Evolutionary conservation across 2,797 vertebrate genomes (phyloP), one percentile per base, ranked within the genome.

Genomic region (Protosalanx chinensis): DNA sequence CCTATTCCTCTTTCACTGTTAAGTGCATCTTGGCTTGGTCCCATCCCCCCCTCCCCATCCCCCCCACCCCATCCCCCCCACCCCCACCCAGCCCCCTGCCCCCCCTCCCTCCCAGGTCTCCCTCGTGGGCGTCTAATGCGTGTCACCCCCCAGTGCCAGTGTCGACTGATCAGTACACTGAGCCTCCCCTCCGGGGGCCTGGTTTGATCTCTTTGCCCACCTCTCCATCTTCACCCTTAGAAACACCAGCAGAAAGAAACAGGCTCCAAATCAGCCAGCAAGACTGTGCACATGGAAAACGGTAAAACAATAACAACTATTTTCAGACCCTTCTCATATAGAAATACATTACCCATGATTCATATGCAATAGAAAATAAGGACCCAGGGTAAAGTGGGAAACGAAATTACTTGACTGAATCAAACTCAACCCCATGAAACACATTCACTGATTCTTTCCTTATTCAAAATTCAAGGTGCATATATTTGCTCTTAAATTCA

Each of bases 1-100:
- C 87, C 88, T 90, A 91, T 90, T 91, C 89, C 88, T 89, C 84
- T 86, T 88, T 85, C 88, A 85, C 85, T 84, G 88, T 86, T 88
- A 92, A 88, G 87, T 88, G 89, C 91, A 88, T 86, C 84, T 70
- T 64, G 64, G 86, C 83, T 70, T 51, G 57, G 79, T 27, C 35
- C 59, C 27, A 8, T 32, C n/a, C 86, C 79, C 74, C 76, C 87
- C 85, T 68, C 78, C 87, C 72, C 85, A 84, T 85, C 85, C 86
- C 85, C 20, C 23, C 60, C 60, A 2, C 5, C 35, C 37, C 35
- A 27, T n/a, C n/a, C 51, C 18, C 51, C 4, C 51, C 5, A 4
- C 15, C 51, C 51, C 4, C 8, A 16, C 51, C 4, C 51, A 7
- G 8, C 41, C 13, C 8, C 41, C 41, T 46, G 3, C 27, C 37